Evolutionary conservation across 2,888 invertebrate genomes (phyloP).

Genomic region (Leistus spinibarbis): DNA sequence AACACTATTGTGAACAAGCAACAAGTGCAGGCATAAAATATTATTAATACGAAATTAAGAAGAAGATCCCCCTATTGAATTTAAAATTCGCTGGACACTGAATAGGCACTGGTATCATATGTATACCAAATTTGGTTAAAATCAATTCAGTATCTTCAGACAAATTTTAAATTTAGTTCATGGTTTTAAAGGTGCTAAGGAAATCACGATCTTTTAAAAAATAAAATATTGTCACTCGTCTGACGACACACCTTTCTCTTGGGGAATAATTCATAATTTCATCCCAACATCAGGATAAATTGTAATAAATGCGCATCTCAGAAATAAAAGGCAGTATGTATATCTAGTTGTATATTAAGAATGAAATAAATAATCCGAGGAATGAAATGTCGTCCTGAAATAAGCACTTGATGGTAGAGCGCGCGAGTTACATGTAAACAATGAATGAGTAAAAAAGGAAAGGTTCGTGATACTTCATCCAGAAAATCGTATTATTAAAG

Average conservation of each 20-base stretch:
- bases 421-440: background rate
- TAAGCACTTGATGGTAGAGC: background rate
- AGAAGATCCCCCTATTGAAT: too few species aligned
- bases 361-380: background rate
- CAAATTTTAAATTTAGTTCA: too few species aligned
- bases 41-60: too few species aligned
- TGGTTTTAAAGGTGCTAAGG: too few species aligned
- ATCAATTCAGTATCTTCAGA: too few species aligned
- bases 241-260: background rate
- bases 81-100: too few species aligned
- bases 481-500: background rate
- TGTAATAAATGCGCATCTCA: background rate
- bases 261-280: background rate
- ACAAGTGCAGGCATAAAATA: too few species aligned
- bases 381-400: background rate
- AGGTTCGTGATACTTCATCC: background rate
- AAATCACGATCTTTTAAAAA: too few species aligned
- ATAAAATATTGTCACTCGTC: too few species aligned
- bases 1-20: too few species aligned
- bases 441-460: background rate
- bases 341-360: background rate
- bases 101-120: too few species aligned
- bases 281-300: background rate
- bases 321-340: background rate
- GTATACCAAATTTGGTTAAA: too few species aligned